phyloP scores from a whole-genome alignment of 2,888 invertebrate species.

The Physocephala rufipes region DNA sequence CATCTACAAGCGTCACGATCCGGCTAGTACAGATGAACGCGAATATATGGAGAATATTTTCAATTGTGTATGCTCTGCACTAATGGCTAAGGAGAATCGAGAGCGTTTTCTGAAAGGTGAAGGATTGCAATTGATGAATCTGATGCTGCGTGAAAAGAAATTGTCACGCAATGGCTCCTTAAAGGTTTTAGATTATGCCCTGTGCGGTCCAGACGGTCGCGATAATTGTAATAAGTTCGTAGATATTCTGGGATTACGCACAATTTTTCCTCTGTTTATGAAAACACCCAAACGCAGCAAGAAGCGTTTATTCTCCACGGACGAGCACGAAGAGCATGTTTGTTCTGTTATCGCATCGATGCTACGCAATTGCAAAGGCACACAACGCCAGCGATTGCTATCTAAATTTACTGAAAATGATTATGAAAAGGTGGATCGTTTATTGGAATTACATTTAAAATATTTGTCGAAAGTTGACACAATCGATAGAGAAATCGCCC shows the following conservation, averaged over 20 bases:
- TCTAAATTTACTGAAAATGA: constrained; percentile 98
- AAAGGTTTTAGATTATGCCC: constrained; percentile 97
- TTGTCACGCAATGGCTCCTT: constrained; percentile 94
- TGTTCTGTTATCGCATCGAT: constrained; percentile 92
- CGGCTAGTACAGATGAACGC: constrained; percentile 88
- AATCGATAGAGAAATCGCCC: constrained; percentile 81
- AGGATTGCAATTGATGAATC: constrained; percentile 98
- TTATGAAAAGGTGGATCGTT: constrained; percentile 95
- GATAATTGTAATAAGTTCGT: constrained; percentile 98
- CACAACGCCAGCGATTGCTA: constrained; percentile 88
- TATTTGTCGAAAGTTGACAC: constrained; percentile 92
- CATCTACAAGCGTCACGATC: constrained; percentile 94
- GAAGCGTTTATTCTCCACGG: constrained; percentile 80
- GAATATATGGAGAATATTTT: constrained; percentile 99
- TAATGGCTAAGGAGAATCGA: constrained; percentile 88
- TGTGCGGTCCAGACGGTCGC: constrained; percentile 90
- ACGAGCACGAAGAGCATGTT: constrained; percentile 96
- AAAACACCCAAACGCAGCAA: constrained; percentile 91
- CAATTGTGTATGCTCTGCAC: constrained; percentile 91
- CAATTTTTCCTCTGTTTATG: constrained; percentile 98
- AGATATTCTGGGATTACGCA: constrained; percentile 94
- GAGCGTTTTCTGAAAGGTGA: constrained; percentile 93
- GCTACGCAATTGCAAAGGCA: constrained; percentile 90
- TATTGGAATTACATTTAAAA: constrained; percentile 96
- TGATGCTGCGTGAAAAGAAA: constrained; percentile 98